Evolutionary conservation across 1,140 invertebrate species (phyloP).

Genomic region (Daktulosphaira vitifoliae): DNA sequence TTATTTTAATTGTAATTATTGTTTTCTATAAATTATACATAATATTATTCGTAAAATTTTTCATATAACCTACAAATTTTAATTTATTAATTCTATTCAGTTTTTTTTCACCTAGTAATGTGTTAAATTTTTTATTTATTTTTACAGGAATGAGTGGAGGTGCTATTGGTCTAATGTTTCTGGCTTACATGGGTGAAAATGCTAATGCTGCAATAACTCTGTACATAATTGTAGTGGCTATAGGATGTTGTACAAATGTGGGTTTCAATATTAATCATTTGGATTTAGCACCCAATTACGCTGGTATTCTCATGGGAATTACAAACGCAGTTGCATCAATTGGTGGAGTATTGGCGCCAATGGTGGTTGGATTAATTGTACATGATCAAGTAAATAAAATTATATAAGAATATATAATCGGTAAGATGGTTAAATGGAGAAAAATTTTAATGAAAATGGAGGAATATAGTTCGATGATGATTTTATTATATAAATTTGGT

Average conservation of each 20-base stretch:
- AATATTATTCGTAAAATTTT: too few species aligned
- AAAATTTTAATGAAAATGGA: background rate
- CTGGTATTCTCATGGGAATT: constrained; percentile 44
- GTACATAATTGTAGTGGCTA: constrained; percentile 50
- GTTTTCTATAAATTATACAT: too few species aligned
- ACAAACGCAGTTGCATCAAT: constrained; percentile 60
- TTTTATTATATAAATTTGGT: too few species aligned
- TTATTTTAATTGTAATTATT: too few species aligned
- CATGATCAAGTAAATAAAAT: constrained; percentile 52
- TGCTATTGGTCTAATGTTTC: constrained; percentile 44
- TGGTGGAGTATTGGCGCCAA: constrained; percentile 75
- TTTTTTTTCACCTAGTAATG: too few species aligned
- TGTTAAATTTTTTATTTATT: too few species aligned
- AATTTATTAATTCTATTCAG: too few species aligned
- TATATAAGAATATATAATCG: background rate
- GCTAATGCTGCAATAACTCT: constrained; percentile 43
- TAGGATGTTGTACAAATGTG: constrained; percentile 52
- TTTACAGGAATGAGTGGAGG: constrained; percentile 43
- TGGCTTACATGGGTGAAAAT: constrained; percentile 40
- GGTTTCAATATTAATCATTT: constrained; percentile 57
- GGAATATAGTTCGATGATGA: too few species aligned
- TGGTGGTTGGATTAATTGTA: constrained; percentile 67
- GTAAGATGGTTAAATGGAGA: background rate
- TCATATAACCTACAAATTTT: too few species aligned
- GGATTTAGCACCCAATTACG: constrained; percentile 49